Conservation (phyloP, 1,140 invertebrate genomes). For the Glossosoma conforme region DNA sequence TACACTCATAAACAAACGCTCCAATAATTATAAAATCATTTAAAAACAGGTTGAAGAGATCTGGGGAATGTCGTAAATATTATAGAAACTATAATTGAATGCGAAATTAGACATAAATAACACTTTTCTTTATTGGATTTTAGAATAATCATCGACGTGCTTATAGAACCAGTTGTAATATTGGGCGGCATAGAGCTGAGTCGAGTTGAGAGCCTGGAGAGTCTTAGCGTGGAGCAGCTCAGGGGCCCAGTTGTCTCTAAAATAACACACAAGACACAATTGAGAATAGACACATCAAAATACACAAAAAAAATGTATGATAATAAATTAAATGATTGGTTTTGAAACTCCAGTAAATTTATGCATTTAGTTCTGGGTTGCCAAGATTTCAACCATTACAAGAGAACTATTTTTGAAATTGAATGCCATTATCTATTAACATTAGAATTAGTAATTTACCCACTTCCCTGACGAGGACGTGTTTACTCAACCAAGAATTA, state of each 20-base stretch:
- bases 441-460: too few relatives aligned
- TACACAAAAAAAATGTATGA: background rate
- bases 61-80: background rate
- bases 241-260: conserved; percentile 68
- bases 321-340: too few relatives aligned
- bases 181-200: conserved; percentile 54
- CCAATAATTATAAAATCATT: background rate
- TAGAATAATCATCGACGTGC: conserved; percentile 64
- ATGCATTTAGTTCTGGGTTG: too few relatives aligned
- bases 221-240: conserved; percentile 66
- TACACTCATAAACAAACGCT: background rate
- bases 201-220: conserved; percentile 58
- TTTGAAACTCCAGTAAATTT: too few relatives aligned
- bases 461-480: too few relatives aligned
- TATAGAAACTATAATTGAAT: conserved; percentile 6
- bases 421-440: too few relatives aligned
- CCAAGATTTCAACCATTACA: too few relatives aligned
- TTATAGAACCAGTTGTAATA: conserved; percentile 71
- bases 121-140: conserved; percentile 53
- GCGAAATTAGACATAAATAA: background rate
- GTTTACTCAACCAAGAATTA: too few relatives aligned
- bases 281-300: conserved; percentile 6
- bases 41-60: background rate
- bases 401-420: too few relatives aligned
- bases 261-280: conserved; percentile 35